phyloP scores from a whole-genome alignment of 2,888 invertebrate species.

The Gymnoscelis rufifasciata region DNA sequence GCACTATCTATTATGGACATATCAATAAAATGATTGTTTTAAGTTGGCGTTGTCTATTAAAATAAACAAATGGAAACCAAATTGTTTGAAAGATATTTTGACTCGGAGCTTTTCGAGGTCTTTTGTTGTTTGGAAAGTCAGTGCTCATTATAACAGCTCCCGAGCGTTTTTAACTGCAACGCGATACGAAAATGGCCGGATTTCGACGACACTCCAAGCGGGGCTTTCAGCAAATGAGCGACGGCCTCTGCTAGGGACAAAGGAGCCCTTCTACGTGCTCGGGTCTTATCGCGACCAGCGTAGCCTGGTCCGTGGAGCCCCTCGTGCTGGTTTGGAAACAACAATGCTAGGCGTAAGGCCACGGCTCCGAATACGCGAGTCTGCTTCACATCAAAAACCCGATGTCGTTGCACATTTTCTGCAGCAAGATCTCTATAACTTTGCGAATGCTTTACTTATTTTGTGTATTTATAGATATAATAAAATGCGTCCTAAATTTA shows the following conservation, averaged over 20 bases:
- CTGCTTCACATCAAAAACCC: slow-evolving; percentile 32
- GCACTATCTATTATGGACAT: too few species aligned
- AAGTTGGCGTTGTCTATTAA: too few species aligned
- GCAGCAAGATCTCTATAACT: slow-evolving; percentile 27
- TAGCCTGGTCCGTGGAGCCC: slow-evolving; percentile 30
- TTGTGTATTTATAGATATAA: neutral
- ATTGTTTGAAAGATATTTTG: too few species aligned
- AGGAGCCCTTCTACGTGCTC: slow-evolving; percentile 52
- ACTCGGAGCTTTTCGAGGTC: slow-evolving; percentile 3
- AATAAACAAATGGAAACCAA: too few species aligned
- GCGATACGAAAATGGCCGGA: slow-evolving; percentile 51
- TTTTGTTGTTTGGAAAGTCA: slow-evolving; percentile 11
- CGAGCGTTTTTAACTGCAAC: slow-evolving; percentile 41
- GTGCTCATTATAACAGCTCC: slow-evolving; percentile 20
- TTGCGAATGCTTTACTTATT: slow-evolving; percentile 3
- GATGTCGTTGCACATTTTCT: slow-evolving; percentile 47
- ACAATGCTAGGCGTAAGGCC: slow-evolving; percentile 32
- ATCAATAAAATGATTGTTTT: too few species aligned
- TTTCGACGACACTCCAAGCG: slow-evolving; percentile 56
- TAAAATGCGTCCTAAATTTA: neutral
- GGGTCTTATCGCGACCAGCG: slow-evolving; percentile 35
- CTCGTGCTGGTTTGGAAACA: slow-evolving; percentile 32
- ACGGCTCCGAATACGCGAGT: slow-evolving; percentile 42
- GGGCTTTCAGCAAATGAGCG: slow-evolving; percentile 70
- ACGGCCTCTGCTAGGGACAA: slow-evolving; percentile 54